Conservation (phyloP, 2,888 invertebrate genomes). For the Troides aeacus region DNA sequence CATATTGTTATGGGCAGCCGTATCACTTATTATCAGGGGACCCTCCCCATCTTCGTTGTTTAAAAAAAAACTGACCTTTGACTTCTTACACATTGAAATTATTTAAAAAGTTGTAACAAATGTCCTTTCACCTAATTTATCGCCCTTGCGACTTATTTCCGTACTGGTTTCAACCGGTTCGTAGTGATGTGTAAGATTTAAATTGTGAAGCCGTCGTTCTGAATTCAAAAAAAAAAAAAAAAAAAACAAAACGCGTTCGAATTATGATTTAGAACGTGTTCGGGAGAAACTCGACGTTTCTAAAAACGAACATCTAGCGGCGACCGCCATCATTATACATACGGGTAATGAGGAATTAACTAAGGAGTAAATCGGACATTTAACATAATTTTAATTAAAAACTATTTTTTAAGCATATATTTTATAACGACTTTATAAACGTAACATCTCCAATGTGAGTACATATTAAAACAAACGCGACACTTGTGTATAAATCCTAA, state of each 20-base stretch:
- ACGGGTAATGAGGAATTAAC: conserved; percentile 69
- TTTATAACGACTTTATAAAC: too few relatives aligned
- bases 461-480: too few relatives aligned
- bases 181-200: conserved; percentile 42
- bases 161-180: conserved; percentile 16
- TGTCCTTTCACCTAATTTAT: neutral
- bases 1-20: too few relatives aligned
- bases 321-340: conserved; percentile 67
- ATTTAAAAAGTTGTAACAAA: neutral
- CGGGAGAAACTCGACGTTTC: conserved; percentile 78
- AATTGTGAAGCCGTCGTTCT: conserved; percentile 68
- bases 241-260: conserved; percentile 67
- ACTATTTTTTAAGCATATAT: too few relatives aligned
- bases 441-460: too few relatives aligned
- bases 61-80: too few relatives aligned
- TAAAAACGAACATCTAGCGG: conserved; percentile 75
- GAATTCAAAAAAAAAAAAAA: conserved; percentile 48
- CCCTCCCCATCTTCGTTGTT: too few relatives aligned
- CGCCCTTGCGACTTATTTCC: neutral
- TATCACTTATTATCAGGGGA: too few relatives aligned
- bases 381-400: neutral
- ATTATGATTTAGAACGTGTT: conserved; percentile 81
- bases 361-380: conserved; percentile 55
- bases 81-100: too few relatives aligned
- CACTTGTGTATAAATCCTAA: neutral